Evolutionary conservation across 2,888 invertebrate genomes (phyloP), one percentile per base, ranked within the genome.

Genomic region (Pseudococcus jackbeardsleyi): DNA sequence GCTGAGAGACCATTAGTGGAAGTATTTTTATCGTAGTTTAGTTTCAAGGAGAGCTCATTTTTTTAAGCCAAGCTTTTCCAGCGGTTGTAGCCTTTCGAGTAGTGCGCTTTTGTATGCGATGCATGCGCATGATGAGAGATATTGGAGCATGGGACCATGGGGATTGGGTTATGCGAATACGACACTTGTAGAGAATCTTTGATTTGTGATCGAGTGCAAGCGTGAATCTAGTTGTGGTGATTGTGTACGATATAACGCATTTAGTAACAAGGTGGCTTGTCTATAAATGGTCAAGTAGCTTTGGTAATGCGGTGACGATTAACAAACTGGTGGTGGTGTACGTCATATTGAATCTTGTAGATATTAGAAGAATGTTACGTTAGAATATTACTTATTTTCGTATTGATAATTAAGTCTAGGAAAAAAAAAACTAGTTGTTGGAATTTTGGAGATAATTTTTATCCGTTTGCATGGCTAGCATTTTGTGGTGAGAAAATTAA

Each of bases 121-220:
- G 64, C 64, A 64, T 64, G 64, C 6, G 42, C 42, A 42, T 22
- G 64, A 64, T 64, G 64, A 7, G 19, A 22, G 64, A 19, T 1
- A 22, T 64, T 59, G 59, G 77, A n/a, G 12, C 15, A 77, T 42
- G 26, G 77, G n/a, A 33, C n/a, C n/a, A n/a, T n/a, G n/a, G n/a
- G 5, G 39, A 79, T 9, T 46, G 79, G 33, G n/a, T 6, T 26
- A 77, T 77, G 77, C 77, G 77, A 11, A 72, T 42, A 9, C 33
- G 46, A 46, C 39, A 79, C 46, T 79, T n/a, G 42, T 79, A 79
- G 42, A 79, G 79, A 77, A 79, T 79, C 79, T 46, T 2, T 79
- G 39, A 22, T 59, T 7, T 64, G 64, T 4, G 15, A 59, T 59
- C 7, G 59, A 59, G 59, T 59, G n/a, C 4, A 1, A 22, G 59